Evolutionary conservation across 1,140 invertebrate genomes (phyloP), one percentile per base, ranked within the genome.

Genomic region (Melanaphis sacchari): DNA sequence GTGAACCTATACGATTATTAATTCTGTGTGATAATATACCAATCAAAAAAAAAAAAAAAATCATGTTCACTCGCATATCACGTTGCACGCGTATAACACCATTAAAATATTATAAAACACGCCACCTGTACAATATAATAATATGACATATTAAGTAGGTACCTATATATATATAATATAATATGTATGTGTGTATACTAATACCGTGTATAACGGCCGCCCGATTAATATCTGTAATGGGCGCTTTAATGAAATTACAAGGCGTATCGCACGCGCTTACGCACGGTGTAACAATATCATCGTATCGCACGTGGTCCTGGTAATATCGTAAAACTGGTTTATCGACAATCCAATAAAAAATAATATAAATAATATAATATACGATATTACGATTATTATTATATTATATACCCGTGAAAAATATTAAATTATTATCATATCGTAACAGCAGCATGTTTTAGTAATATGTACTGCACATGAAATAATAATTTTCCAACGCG

Each of bases 211-310:
- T 5, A 18, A 76, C n/a, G n/a, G 82, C 82, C 82, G 40, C 26
- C 82, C 40, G 82, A 84, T 84, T 84, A 84, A 84, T 84, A 84
- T 40, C 82, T 84, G 82, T 84, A 91, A 76, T 40, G 40, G 54
- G 18, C 31, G 59, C 36, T 36, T n/a, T 40, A 91, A 46, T 41
- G 31, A 59, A 91, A 59, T 40, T 87, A 43, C 41, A 41, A 43
- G 40, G 40, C 84, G 84, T 87, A 87, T 87, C 40, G 84, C 41
- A 46, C 41, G 52, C 38, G 36, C 54, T 40, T 36, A 40, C 90
- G 66, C 18, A 46, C 40, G 24, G 40, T 40, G 7, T 84, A 87
- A 46, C n/a, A 87, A n/a, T 46, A 46, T n/a, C 5, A 43, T 87
- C 22, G 9, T 84, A 84, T n/a, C 31, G 59, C 24, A 41, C 38